Conservation (phyloP, 2,888 invertebrate species). For the Pyrrhosoma nymphula region DNA sequence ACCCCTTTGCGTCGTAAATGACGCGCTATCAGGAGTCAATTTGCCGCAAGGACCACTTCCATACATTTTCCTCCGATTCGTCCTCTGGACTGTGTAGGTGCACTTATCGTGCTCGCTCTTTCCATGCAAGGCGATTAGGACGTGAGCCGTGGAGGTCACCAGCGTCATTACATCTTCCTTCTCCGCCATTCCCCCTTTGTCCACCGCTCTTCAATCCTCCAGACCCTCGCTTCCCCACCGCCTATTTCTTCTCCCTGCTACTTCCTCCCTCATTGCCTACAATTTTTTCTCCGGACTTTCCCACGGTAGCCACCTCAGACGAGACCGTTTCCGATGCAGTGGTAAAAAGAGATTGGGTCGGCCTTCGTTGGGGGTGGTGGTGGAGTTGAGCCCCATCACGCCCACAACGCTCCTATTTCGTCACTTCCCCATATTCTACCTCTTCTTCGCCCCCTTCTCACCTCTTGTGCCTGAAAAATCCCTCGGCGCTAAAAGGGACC, state of each 20-base stretch:
- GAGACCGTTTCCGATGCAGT: constrained; percentile 20
- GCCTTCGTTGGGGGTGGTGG: background rate
- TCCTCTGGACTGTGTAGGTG: constrained; percentile 9
- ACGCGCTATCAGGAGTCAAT: constrained; percentile 56
- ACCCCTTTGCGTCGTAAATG: background rate
- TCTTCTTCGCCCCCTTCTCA: background rate
- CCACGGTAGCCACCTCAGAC: constrained; percentile 49
- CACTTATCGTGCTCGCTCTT: constrained; percentile 51
- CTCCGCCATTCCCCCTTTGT: background rate
- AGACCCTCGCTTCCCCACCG: background rate
- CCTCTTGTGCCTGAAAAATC: background rate
- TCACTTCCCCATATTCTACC: constrained; percentile 21
- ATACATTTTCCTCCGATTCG: constrained; percentile 41
- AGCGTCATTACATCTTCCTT: constrained; percentile 24
- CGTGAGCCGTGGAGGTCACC: constrained; percentile 24
- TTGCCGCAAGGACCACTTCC: constrained; percentile 50
- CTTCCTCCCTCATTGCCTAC: background rate
- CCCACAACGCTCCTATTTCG: constrained; percentile 24
- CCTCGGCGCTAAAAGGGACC: background rate
- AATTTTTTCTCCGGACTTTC: constrained; percentile 25
- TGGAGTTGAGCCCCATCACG: background rate
- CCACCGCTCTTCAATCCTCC: background rate
- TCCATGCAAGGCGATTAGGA: constrained; percentile 55
- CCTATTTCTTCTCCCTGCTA: background rate
- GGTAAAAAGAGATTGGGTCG: constrained; percentile 23